A percentile compares a stretch with the other conserved stretches of the same genome.
Conservation (phyloP, 1,140 invertebrate species). For the Andricus grossulariae region DNA sequence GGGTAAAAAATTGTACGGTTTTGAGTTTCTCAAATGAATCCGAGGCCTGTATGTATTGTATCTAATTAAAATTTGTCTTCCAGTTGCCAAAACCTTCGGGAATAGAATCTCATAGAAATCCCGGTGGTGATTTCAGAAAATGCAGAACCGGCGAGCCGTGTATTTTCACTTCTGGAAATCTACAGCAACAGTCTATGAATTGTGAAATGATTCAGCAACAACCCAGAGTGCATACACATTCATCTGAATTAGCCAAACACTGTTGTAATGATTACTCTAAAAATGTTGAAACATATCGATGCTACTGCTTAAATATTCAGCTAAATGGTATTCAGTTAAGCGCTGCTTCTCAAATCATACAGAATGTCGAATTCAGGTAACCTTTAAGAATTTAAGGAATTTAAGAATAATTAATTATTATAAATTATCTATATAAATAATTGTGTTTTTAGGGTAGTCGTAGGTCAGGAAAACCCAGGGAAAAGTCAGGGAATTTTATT, state of each 20-base stretch:
- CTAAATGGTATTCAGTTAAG: conserved; percentile 59
- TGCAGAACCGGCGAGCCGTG: background rate
- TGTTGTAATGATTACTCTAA: conserved; percentile 49
- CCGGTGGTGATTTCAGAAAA: conserved; percentile 59
- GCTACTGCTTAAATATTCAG: conserved; percentile 62
- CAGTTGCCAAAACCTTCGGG: conserved; percentile 48
- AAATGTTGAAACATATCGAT: conserved; percentile 62
- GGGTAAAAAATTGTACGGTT: too few relatives aligned
- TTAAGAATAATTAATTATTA: too few relatives aligned
- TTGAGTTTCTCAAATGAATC: too few relatives aligned
- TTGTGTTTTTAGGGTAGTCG: too few relatives aligned
- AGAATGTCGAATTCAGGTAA: conserved; percentile 68
- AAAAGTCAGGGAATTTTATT: too few relatives aligned
- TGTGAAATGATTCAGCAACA: conserved; percentile 35
- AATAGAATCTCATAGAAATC: conserved; percentile 60
- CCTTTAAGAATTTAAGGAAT: background rate
- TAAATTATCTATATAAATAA: too few relatives aligned
- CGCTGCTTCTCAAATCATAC: conserved; percentile 47
- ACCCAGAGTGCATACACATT: conserved; percentile 33
- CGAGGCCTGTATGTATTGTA: too few relatives aligned
- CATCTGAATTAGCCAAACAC: conserved; percentile 34
- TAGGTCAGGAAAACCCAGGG: too few relatives aligned
- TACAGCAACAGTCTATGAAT: conserved; percentile 42
- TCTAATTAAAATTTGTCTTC: conserved; percentile 13
- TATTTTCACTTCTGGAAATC: conserved; percentile 32